Evolutionary conservation across 2,797 vertebrate species (phyloP), one percentile per base, ranked within the genome.

Genomic region (Bovichtus diacanthus): DNA sequence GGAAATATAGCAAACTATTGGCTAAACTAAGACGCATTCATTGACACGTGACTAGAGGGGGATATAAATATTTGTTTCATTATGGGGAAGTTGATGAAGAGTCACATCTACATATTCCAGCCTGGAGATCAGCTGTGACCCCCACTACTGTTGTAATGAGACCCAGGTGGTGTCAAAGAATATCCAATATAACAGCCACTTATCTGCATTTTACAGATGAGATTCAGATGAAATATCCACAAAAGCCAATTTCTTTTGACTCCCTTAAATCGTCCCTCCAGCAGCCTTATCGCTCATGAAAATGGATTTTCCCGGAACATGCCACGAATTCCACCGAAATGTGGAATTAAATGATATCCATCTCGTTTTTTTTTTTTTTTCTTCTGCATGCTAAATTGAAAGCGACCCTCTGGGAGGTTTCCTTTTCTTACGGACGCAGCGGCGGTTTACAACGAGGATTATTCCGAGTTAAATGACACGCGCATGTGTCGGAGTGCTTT

Each of bases 321-420:
- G 31, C 34, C 2, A 73, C 39, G 66, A 41, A 51, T 41, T 31
- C 23, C 50, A 54, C 4, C 47, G n/a, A 54, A 36, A 68, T 55
- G 12, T 47, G 31, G 19, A 36, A 66, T 60, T 51, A 13, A 62
- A 50, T 49, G 9, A 43, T 18, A 60, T 19, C 27, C 25, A 53
- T 55, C 46, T 67, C 8, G 21, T 43, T 49, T 43, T 11, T n/a
- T n/a, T 11, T n/a, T n/a, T n/a, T n/a, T n/a, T n/a, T n/a, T n/a
- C n/a, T n/a, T 49, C 12, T 51, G 21, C 29, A 8, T 44, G 68
- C 27, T n/a, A 19, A 53, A 43, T 70, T 64, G 27, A 74, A 58
- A 58, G 9, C 0, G 5, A 25, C 15, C 31, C 31, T 44, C 19
- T 1, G 46, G 44, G 61, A 39, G 49, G 4, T 50, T 47, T 36